Evolutionary conservation across 2,113 vertebrate species (phyloP).

Genomic region (Fregetta grallaria): DNA sequence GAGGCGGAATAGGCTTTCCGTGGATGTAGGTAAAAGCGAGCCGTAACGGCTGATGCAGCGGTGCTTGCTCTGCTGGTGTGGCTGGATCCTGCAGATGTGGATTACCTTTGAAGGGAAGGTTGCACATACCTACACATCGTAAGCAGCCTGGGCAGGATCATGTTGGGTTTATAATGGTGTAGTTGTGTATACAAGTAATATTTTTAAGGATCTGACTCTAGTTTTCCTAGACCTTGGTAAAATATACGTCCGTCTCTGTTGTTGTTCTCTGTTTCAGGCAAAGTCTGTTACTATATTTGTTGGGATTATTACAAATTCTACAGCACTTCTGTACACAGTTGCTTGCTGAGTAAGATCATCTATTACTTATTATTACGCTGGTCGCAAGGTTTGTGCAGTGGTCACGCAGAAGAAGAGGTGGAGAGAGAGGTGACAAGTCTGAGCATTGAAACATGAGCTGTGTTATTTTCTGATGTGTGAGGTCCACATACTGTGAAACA

Average conservation of each 20-base stretch:
- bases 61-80: background rate
- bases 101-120: background rate
- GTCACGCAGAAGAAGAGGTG: background rate
- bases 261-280: background rate
- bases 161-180: background rate
- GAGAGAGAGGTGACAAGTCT: background rate
- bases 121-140: rapidly evolving
- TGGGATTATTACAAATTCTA: background rate
- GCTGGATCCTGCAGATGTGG: background rate
- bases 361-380: background rate
- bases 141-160: background rate
- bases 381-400: background rate
- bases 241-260: background rate
- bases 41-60: rapidly evolving
- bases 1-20: background rate
- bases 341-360: background rate
- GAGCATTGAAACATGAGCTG: background rate
- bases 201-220: background rate
- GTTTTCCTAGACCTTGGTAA: background rate
- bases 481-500: background rate
- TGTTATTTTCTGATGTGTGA: background rate
- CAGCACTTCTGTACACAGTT: background rate
- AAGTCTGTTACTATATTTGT: background rate
- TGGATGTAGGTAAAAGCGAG: rapidly evolving
- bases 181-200: too few relatives aligned